phyloP scores from a whole-genome alignment of 2,888 invertebrate genomes.

The Drosophila nr. fundita region DNA sequence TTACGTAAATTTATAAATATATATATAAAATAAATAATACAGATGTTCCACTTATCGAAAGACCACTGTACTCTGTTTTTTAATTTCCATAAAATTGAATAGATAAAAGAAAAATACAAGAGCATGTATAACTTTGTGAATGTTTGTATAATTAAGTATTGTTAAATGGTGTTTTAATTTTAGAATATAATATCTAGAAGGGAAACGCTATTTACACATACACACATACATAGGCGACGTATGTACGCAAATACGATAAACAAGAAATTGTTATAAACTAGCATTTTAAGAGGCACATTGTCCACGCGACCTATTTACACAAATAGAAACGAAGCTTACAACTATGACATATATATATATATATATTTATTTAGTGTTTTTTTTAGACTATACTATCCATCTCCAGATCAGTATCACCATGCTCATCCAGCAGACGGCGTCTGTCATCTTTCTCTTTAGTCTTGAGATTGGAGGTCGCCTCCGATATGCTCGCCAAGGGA shows the following conservation, averaged over 20 bases:
- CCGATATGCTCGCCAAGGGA: slow-evolving; percentile 62
- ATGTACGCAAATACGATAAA: slow-evolving; percentile 4
- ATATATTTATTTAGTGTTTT: background rate
- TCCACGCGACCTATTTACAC: slow-evolving; percentile 40
- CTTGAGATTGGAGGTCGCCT: slow-evolving; percentile 42
- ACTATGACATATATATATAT: slow-evolving; percentile 5
- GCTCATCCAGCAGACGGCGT: slow-evolving; percentile 74
- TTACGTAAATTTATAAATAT: background rate
- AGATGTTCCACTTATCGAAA: background rate
- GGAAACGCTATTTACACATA: slow-evolving; percentile 52
- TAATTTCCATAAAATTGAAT: background rate
- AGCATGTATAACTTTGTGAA: background rate
- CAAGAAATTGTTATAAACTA: slow-evolving; percentile 32
- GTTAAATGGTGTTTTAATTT: background rate
- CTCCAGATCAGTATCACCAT: slow-evolving; percentile 78
- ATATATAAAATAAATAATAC: background rate
- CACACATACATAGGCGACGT: slow-evolving; percentile 8
- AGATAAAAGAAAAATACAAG: background rate
- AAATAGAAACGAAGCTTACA: slow-evolving; percentile 21
- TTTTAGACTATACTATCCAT: slow-evolving; percentile 76
- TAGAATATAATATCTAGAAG: slow-evolving; percentile 37
- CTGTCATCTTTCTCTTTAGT: slow-evolving; percentile 57
- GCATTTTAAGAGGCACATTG: slow-evolving; percentile 58
- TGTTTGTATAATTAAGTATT: background rate
- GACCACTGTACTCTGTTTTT: background rate